These are phyloP conservation scores for Peromyscus nudipes DNA, from an alignment of 2,797 vertebrate genomes.

Conservation along the genomic window DNA sequence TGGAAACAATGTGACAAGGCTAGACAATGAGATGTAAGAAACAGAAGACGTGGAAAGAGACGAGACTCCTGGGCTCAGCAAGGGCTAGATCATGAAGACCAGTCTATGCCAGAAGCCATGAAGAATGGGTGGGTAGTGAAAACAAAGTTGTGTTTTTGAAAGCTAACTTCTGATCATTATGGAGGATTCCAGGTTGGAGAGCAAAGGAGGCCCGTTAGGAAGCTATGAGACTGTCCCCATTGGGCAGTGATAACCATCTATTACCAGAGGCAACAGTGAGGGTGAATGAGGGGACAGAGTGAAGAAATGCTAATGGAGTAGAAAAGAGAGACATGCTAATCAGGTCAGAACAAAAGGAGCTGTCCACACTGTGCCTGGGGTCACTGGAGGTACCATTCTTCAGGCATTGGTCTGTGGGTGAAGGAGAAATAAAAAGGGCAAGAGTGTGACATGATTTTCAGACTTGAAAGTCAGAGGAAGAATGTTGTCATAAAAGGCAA, in stretches of 20 bases:
- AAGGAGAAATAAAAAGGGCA: conserved; percentile 27
- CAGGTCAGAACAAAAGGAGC: background rate
- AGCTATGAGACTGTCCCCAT: background rate
- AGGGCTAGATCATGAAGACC: background rate
- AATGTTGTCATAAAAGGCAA: background rate
- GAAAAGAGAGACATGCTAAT: background rate
- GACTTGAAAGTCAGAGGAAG: background rate
- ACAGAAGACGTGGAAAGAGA: background rate
- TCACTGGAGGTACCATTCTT: background rate
- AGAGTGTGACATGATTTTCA: background rate
- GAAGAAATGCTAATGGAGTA: background rate
- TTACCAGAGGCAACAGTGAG: too few relatives aligned
- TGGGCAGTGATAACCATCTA: background rate
- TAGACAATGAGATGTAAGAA: background rate
- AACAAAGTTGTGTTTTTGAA: background rate
- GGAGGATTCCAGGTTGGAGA: background rate
- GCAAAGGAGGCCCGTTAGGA: background rate
- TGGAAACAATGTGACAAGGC: background rate
- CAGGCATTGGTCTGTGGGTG: background rate
- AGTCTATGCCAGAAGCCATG: background rate
- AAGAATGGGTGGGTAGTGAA: background rate
- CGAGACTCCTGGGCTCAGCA: too few relatives aligned
- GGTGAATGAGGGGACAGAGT: background rate
- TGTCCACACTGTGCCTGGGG: background rate
- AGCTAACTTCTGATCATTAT: background rate